Percentiles rank a stretch among this genome's conserved stretches.
These are phyloP conservation scores for Brevipalpus yothersi DNA, from an alignment of 1,140 invertebrate species.

Conservation along the genomic window DNA sequence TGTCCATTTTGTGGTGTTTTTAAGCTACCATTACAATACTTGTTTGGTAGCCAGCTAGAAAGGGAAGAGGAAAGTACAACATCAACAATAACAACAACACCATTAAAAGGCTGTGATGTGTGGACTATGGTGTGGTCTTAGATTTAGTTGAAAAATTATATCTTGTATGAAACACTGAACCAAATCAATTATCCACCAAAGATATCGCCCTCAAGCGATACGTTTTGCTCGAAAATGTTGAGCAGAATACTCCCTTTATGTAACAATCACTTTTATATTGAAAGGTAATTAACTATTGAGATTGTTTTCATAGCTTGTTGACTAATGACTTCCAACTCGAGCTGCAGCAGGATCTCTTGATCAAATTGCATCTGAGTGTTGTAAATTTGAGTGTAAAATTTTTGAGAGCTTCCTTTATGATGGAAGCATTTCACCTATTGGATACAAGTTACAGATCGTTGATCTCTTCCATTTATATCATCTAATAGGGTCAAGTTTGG, in stretches of 20 bases:
- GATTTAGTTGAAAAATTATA: too few species aligned
- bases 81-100: too few species aligned
- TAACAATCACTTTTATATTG: not conserved
- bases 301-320: not conserved
- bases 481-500: conserved; percentile 55
- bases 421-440: not conserved
- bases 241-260: not conserved
- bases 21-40: too few species aligned
- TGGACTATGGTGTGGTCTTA: too few species aligned
- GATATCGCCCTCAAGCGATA: too few species aligned
- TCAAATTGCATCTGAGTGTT: not conserved
- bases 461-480: not conserved
- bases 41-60: too few species aligned
- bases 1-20: too few species aligned
- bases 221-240: not conserved
- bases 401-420: not conserved
- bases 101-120: too few species aligned
- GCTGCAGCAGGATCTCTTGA: not conserved
- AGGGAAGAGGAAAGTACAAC: too few species aligned
- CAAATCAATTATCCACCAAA: too few species aligned
- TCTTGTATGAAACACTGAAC: too few species aligned
- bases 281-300: not conserved
- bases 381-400: not conserved
- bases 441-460: not conserved
- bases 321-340: not conserved